These are phyloP conservation scores for Scaptomyza pallida DNA, from an alignment of 1,140 invertebrate genomes.

Conservation along the genomic window DNA sequence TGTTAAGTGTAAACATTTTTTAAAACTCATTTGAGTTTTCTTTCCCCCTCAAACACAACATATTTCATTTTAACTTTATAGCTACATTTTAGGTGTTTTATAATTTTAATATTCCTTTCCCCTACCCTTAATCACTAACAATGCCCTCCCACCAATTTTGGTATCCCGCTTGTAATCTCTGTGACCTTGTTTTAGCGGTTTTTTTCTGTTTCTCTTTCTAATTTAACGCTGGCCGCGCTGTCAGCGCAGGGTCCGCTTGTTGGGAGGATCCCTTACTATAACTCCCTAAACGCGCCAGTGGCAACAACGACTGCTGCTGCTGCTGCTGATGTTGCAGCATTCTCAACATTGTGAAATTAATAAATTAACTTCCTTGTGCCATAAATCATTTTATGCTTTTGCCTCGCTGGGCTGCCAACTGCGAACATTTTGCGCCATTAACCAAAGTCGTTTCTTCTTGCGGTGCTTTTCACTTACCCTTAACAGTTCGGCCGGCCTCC, in stretches of 20 bases:
- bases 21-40: too few species aligned
- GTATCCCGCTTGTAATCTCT: slow-evolving; percentile 47
- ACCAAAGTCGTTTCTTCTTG: slow-evolving; percentile 68
- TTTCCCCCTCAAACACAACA: neutral
- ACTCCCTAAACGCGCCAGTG: slow-evolving; percentile 4
- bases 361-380: slow-evolving; percentile 82
- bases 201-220: slow-evolving; percentile 17
- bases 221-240: slow-evolving; percentile 31
- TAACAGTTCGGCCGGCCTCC: slow-evolving; percentile 47
- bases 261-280: slow-evolving; percentile 27
- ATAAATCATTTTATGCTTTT: slow-evolving; percentile 80
- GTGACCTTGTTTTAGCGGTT: slow-evolving; percentile 62
- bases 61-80: slow-evolving; percentile 4
- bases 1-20: too few species aligned
- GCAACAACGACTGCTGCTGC: slow-evolving; percentile 2
- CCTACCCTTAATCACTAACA: neutral
- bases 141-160: slow-evolving; percentile 1
- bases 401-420: slow-evolving; percentile 57
- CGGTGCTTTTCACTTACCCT: slow-evolving; percentile 80
- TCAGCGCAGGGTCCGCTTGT: slow-evolving; percentile 50
- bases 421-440: slow-evolving; percentile 81
- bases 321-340: slow-evolving; percentile 23
- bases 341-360: slow-evolving; percentile 66
- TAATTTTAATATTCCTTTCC: slow-evolving; percentile 25
- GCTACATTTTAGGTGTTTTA: neutral